Base-by-base conservation (phyloP, 1,140 invertebrate genomes). In the Delia radicum region DNA sequence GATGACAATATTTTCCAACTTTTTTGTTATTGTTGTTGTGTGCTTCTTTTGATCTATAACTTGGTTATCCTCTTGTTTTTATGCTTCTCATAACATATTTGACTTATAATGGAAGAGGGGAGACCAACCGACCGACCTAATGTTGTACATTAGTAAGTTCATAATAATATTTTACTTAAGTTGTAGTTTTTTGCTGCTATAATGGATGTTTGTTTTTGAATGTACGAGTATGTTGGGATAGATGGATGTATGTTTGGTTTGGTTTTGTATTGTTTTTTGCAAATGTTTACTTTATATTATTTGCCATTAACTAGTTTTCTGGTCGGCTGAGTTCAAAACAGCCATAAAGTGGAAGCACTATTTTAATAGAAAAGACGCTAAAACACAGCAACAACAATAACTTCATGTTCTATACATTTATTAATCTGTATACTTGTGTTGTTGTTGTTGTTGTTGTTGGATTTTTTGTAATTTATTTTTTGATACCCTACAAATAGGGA, bases 341-440 rank as follows among this genome's bases (percentile, higher is more conserved):
- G 65, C 65, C 65, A 7, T 69, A 55, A 18, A 55, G 48, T 55
- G 48, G 48, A 55, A 55, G 48, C 48, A 55, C 48, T 55, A 55
- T 55, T 55, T 21, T 10, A 55, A 55, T 55, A 18, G 48, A n/a
- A 55, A 55, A n/a, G n/a, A n/a, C n/a, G n/a, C 48, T 21, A 55
- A 55, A 8, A 55, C 48, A 55, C 48, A 55, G 21, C 48, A 55
- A 2, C 18, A 55, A 24, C 48, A 55, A 55, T 55, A 55, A 55
- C 48, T 55, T 21, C 48, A 55, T 67, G 63, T 67, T 33, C 29
- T 69, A 24, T 69, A 81, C 81, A 78, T 80, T 84, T 84, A 84
- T 84, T 84, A 84, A 84, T 84, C 82, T 82, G 78, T 82, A 81
- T 84, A 81, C 81, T 84, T 82, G 82, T 80, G 79, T 82, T 84